Base-by-base conservation (phyloP, 2,113 vertebrate species). In the Cephalopterus ornatus region DNA sequence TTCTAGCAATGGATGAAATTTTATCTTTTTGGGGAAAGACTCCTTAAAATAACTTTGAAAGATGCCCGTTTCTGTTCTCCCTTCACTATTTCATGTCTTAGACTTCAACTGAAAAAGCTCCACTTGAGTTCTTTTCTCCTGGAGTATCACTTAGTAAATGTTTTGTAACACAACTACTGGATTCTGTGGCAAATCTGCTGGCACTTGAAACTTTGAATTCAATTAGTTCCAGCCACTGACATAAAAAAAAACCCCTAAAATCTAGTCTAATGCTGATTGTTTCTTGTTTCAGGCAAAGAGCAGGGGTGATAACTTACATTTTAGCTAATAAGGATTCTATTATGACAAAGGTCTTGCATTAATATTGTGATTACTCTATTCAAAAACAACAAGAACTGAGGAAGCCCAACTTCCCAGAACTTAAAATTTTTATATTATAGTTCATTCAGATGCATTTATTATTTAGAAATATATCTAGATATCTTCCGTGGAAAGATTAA, bases 401-500 rank as follows among this genome's bases (percentile, higher is more conserved):
- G 71, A 95, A 96, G 13, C 0, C 0, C 26, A 66, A 1, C n/a
- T 78, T 86, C 22, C 32, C 32, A 56, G 28, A 65, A 68, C 17
- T 96, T 95, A 71, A 95, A 85, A 53, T 21, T 62, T 88, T 89
- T 87, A 88, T 93, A 6, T 52, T 84, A 23, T 50, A 59, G 18
- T 92, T 95, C 79, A 84, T 14, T 79, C 33, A 80, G 75, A 77
- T 26, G 4, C 39, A 89, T 95, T 27, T n/a, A 86, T 96, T 91
- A 93, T 92, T 91, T 85, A 94, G 66, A 78, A 88, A 84, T 87
- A 63, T 67, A 41, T 84, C 88, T 83, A 68, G 74, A 85, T 72
- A 59, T 49, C n/a, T 20, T 20, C 33, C 24, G n/a, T 37, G 91
- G 52, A 58, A 93, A 92, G 67, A 81, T 47, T 83, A 27, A 75